Conservation (phyloP, 2,888 invertebrate genomes). For the Acanthococcus lagerstroemiae region DNA sequence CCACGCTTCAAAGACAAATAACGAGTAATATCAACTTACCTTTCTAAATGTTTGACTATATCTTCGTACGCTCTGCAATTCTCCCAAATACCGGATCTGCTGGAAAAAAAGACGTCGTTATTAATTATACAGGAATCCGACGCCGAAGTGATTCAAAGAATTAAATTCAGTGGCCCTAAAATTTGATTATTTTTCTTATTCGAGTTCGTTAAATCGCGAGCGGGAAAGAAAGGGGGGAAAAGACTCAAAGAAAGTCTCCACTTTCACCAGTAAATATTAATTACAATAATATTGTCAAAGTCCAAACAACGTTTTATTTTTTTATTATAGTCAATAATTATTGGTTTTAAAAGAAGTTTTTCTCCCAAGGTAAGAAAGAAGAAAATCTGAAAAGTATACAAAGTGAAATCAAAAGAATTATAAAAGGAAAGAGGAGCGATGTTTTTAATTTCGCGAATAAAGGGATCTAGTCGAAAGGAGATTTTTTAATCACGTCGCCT, state of each 20-base stretch:
- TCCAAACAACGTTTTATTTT: constrained; percentile 1
- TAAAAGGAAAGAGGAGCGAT: constrained; percentile 18
- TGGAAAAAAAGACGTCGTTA: not conserved
- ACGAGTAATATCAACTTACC: constrained; percentile 65
- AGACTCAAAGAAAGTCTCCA: not conserved
- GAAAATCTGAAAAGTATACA: not conserved
- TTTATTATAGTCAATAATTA: constrained; percentile 13
- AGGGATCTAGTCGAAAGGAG: constrained; percentile 1
- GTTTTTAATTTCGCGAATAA: constrained; percentile 15
- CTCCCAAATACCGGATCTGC: constrained; percentile 55
- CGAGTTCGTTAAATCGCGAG: not conserved
- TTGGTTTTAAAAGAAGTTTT: constrained; percentile 31
- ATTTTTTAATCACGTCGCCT: constrained; percentile 24
- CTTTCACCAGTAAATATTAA: not conserved
- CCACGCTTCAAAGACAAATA: too few species aligned
- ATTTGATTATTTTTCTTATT: not conserved
- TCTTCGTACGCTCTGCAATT: constrained; percentile 91
- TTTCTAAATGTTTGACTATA: constrained; percentile 88
- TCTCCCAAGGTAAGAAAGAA: not conserved
- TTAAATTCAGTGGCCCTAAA: not conserved
- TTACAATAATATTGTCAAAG: constrained; percentile 15
- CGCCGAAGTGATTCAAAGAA: too few species aligned
- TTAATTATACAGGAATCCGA: too few species aligned
- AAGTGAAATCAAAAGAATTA: constrained; percentile 3
- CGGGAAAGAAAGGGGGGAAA: not conserved